Conservation (phyloP, 2,797 vertebrate genomes). For the Pipistrellus pygmaeus region DNA sequence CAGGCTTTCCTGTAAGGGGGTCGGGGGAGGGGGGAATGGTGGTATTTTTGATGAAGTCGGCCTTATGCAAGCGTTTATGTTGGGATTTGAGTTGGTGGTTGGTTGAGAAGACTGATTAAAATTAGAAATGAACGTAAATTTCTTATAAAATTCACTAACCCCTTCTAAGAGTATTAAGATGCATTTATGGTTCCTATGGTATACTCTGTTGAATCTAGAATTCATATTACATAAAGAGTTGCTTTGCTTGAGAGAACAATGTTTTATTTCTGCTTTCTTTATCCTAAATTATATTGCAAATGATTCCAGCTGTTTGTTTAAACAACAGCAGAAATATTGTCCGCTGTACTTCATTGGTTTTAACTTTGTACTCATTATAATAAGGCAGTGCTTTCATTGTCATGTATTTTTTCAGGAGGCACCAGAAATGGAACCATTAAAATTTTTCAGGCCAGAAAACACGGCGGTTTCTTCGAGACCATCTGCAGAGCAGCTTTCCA, state of each 20-base stretch:
- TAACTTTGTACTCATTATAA: constrained; percentile 4
- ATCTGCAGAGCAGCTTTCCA: constrained; percentile 93
- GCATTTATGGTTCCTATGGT: constrained; percentile 30
- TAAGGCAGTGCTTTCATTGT: background rate
- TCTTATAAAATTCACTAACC: constrained; percentile 42
- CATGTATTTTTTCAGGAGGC: constrained; percentile 90
- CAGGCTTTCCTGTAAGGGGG: background rate
- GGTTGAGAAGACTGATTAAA: constrained; percentile 30
- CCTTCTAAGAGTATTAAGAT: background rate
- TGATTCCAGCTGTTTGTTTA: background rate
- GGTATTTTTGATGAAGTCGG: background rate
- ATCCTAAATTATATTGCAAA: background rate
- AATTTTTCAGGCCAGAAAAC: constrained; percentile 93
- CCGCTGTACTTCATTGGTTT: constrained; percentile 34
- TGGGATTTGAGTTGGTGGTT: background rate
- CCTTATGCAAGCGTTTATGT: background rate
- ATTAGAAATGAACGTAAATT: constrained; percentile 48
- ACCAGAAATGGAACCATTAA: constrained; percentile 95
- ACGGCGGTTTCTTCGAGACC: constrained; percentile 89
- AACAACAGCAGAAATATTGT: constrained; percentile 32
- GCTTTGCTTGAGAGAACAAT: background rate
- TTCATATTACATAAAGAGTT: constrained; percentile 15
- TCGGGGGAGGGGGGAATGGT: background rate
- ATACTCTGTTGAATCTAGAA: constrained; percentile 6
- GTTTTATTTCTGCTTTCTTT: background rate